These are phyloP conservation scores for Tanytarsus gracilentus DNA, from an alignment of 2,888 invertebrate genomes.

Conservation along the genomic window DNA sequence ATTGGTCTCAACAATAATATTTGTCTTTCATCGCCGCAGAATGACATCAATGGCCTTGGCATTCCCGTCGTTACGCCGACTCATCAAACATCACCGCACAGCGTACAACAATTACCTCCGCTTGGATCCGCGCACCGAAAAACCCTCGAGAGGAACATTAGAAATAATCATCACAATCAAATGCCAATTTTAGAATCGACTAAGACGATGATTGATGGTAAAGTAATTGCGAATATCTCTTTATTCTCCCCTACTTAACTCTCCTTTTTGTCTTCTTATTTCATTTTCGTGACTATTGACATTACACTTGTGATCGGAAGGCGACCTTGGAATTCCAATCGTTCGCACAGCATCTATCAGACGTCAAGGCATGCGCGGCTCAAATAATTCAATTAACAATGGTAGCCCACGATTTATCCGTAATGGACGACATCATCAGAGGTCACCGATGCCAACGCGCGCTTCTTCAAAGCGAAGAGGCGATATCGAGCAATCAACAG, in stretches of 20 bases:
- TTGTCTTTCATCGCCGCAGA: slow-evolving; percentile 29
- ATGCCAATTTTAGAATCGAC: slow-evolving; percentile 26
- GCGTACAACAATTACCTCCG: slow-evolving; percentile 36
- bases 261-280: neutral
- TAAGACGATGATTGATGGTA: slow-evolving; percentile 24
- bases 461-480: slow-evolving; percentile 31
- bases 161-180: slow-evolving; percentile 36
- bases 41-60: slow-evolving; percentile 10
- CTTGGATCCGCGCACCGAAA: slow-evolving; percentile 39
- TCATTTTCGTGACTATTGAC: neutral
- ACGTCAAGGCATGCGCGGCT: slow-evolving; percentile 35
- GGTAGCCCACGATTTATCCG: slow-evolving; percentile 42
- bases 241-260: neutral
- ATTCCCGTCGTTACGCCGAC: slow-evolving; percentile 11
- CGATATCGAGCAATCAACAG: slow-evolving; percentile 37
- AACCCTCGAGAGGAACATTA: slow-evolving; percentile 39
- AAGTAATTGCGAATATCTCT: neutral
- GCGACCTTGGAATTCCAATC: slow-evolving; percentile 20
- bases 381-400: slow-evolving; percentile 29
- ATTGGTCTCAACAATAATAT: slow-evolving; percentile 30
- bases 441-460: slow-evolving; percentile 42
- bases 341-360: slow-evolving; percentile 39
- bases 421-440: slow-evolving; percentile 29
- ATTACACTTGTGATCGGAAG: no score
- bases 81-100: slow-evolving; percentile 32